Base-by-base conservation (phyloP, 2,113 vertebrate genomes). In the Ptychochromis oligacanthus region DNA sequence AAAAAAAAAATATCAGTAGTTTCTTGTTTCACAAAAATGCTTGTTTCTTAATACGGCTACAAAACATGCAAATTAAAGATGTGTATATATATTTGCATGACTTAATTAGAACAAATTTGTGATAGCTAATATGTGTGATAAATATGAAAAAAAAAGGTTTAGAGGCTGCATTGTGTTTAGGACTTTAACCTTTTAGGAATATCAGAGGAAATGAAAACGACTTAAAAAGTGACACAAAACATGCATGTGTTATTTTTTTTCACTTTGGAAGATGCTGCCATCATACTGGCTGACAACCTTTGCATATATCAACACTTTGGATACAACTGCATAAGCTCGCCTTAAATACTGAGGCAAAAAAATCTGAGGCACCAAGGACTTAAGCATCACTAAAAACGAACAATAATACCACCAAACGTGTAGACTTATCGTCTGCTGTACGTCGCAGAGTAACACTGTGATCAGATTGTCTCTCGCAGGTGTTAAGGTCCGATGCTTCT, bases 1-100 rank as follows among this genome's bases (percentile, higher is more conserved):
- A 76, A 64, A 31, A 78, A 86, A 87, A 85, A 80, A 10, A 1
- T 82, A 77, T 95, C 93, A 95, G 94, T 95, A 95, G 94, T 95
- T 91, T 82, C 18, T 17, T 87, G 80, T 88, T 92, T 90, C 84
- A 91, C 89, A 83, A 79, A 89, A 86, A 87, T 60, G 65, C 57
- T 82, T n/a, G n/a, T n/a, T n/a, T n/a, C 43, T 79, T 79, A 56
- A 59, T 76, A 75, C 17, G 56, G 75, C 54, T 83, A 79, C 22
- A 86, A 79, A 79, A 85, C 85, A 82, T 79, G 89, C 80, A 88
- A 28, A 81, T 75, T 6, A 54, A 49, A 82, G 75, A 56, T 24
- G 8, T 13, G 17, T 40, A 56, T 85, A 36, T 85, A 31, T 84
- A 82, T 89, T 86, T 87, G 59, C 46, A 79, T 80, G 31, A 58